Conservation (phyloP, 2,888 invertebrate genomes). For the Caenorhabditis panamensis region DNA sequence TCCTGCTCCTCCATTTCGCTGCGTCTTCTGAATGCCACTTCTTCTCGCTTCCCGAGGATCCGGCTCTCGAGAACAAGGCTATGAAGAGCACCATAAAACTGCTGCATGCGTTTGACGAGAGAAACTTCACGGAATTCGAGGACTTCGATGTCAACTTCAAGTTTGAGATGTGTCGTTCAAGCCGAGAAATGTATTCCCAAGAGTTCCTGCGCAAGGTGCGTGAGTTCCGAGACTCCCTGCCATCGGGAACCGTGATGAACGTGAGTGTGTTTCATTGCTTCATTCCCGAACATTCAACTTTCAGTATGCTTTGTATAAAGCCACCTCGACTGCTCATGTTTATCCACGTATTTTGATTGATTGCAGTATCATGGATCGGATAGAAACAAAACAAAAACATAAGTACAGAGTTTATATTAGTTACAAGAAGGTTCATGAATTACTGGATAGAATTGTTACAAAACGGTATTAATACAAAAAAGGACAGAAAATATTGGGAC, state of each 20-base stretch:
- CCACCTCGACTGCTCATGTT: background rate
- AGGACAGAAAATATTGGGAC: too few species aligned
- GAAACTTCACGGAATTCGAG: slow-evolving; percentile 5
- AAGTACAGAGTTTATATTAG: too few species aligned
- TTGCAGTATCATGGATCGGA: too few species aligned
- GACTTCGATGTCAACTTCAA: slow-evolving; percentile 12
- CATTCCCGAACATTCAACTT: background rate
- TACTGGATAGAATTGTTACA: too few species aligned
- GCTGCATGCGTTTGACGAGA: slow-evolving; percentile 3
- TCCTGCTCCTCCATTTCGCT: background rate
- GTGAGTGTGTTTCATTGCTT: background rate
- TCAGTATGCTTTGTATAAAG: slow-evolving; percentile 9
- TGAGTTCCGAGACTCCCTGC: background rate
- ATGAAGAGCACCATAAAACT: slow-evolving; percentile 6
- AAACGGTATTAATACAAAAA: too few species aligned
- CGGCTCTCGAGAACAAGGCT: background rate
- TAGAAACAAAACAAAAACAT: too few species aligned
- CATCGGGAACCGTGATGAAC: background rate
- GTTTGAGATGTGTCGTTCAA: background rate
- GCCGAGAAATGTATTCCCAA: background rate
- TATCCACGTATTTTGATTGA: too few species aligned
- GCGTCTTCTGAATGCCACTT: background rate
- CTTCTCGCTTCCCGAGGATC: background rate
- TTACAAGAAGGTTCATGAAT: too few species aligned
- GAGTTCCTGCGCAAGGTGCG: background rate